These are phyloP conservation scores for Gambusia affinis DNA, from an alignment of 2,113 vertebrate genomes.

Conservation along the genomic window DNA sequence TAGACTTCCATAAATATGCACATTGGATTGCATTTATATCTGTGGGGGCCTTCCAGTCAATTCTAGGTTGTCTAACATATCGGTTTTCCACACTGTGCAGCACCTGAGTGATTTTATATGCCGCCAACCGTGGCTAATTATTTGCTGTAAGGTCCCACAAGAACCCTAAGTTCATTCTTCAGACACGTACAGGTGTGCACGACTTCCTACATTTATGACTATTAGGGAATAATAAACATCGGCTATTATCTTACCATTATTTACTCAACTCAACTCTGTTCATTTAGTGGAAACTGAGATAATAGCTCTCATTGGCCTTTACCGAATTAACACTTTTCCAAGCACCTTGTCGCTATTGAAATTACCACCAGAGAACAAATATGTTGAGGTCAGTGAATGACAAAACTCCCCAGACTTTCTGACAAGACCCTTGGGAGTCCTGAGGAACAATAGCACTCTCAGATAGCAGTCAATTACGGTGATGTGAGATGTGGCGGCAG, in stretches of 20 bases:
- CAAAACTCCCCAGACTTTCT: constrained; percentile 54
- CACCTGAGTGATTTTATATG: neutral
- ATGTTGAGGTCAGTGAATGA: constrained; percentile 69
- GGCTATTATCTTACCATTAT: neutral
- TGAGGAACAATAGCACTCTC: constrained; percentile 53
- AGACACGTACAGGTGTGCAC: neutral
- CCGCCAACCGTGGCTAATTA: neutral
- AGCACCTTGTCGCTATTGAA: constrained; percentile 43
- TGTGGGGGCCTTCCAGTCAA: neutral
- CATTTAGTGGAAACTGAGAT: constrained; percentile 24
- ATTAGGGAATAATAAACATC: neutral
- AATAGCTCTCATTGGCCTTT: constrained; percentile 11
- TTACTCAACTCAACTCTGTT: constrained; percentile 19
- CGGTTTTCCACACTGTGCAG: neutral
- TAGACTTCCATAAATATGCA: no score
- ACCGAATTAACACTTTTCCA: constrained; percentile 31
- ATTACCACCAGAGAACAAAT: constrained; percentile 42
- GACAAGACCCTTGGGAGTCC: constrained; percentile 55
- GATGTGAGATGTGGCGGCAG: constrained; percentile 59
- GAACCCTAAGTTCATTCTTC: neutral
- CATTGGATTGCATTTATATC: neutral
- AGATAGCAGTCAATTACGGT: constrained; percentile 71
- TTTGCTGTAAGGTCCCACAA: neutral
- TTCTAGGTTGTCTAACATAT: neutral
- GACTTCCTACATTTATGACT: neutral